Evolutionary conservation across 2,797 vertebrate genomes (phyloP).

Genomic region (Hyperoplus immaculatus): DNA sequence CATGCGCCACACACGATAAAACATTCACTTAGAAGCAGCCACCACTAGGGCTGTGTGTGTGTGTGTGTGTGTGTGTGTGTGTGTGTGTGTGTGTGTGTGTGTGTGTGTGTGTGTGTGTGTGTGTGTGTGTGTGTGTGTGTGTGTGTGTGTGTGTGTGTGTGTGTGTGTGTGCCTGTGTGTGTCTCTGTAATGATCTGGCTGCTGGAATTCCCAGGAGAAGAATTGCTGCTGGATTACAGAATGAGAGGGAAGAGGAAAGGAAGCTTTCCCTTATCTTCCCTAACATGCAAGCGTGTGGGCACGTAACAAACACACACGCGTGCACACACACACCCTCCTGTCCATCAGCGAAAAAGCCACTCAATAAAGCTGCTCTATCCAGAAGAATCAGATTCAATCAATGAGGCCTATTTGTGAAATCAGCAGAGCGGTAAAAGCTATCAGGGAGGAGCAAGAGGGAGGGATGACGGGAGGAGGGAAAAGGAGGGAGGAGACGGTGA

Average conservation of each 20-base stretch:
- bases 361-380: constrained; percentile 87
- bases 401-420: constrained; percentile 88
- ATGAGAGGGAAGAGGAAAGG: constrained; percentile 55
- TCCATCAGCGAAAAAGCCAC: constrained; percentile 77
- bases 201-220: constrained; percentile 64
- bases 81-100: neutral
- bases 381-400: constrained; percentile 88
- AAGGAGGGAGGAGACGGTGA: constrained; percentile 20
- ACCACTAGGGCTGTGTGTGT: neutral
- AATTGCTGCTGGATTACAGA: constrained; percentile 69
- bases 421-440: constrained; percentile 85
- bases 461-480: constrained; percentile 53
- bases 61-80: constrained; percentile 13
- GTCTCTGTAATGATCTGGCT: constrained; percentile 48
- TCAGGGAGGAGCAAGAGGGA: constrained; percentile 76
- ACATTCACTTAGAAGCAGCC: constrained; percentile 39
- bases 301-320: constrained; percentile 34
- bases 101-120: constrained; percentile 6
- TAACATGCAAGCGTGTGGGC: constrained; percentile 51
- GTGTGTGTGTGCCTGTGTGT: constrained; percentile 13
- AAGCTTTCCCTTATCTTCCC: constrained; percentile 71
- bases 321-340: constrained; percentile 49
- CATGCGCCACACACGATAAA: constrained; percentile 43
- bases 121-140: constrained; percentile 7
- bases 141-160: constrained; percentile 3